Conservation (phyloP, 2,888 invertebrate genomes). For the Helicoverpa assulta region DNA sequence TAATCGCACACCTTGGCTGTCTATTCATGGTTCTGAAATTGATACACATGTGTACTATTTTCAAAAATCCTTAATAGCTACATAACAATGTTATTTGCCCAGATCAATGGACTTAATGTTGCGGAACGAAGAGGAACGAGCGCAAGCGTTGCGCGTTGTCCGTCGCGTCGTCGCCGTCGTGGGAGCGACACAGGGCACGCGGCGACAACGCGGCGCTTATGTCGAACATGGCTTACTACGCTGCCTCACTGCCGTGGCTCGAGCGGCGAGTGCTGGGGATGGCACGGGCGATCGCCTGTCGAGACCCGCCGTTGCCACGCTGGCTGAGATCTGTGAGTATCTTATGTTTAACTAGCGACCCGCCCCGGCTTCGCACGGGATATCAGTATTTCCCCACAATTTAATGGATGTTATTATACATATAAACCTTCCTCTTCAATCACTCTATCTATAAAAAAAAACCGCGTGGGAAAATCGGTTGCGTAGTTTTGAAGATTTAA, state of each 20-base stretch:
- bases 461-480: too few relatives aligned
- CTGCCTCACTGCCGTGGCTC: slow-evolving; percentile 95
- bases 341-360: neutral
- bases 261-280: slow-evolving; percentile 93
- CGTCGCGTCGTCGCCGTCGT: slow-evolving; percentile 88
- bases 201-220: slow-evolving; percentile 92
- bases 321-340: slow-evolving; percentile 95
- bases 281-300: slow-evolving; percentile 94
- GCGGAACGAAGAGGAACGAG: slow-evolving; percentile 97
- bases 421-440: too few relatives aligned
- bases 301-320: slow-evolving; percentile 95
- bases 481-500: too few relatives aligned
- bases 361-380: too few relatives aligned
- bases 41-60: too few relatives aligned
- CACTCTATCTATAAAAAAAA: too few relatives aligned
- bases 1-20: too few relatives aligned
- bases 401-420: too few relatives aligned
- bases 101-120: slow-evolving; percentile 97
- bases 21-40: too few relatives aligned
- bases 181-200: slow-evolving; percentile 91
- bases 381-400: too few relatives aligned
- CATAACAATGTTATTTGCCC: neutral
- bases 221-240: slow-evolving; percentile 94
- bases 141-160: slow-evolving; percentile 97
- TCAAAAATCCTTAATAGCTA: neutral